Base-by-base conservation (phyloP, 1,140 invertebrate genomes). In the Bombyx mandarina region DNA sequence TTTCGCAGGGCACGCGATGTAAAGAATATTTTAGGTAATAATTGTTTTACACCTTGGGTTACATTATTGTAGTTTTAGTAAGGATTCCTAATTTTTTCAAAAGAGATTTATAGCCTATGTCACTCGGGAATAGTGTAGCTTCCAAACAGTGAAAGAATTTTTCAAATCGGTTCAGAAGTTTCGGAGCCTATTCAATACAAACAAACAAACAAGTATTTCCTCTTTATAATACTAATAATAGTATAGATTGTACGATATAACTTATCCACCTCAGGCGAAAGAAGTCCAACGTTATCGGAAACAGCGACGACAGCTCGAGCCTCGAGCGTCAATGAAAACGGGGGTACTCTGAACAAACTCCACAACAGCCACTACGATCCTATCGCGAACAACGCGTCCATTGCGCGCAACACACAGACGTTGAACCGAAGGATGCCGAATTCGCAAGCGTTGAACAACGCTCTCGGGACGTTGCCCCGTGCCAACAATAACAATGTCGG, bases 221-320 rank as follows among this genome's bases (percentile, higher is more conserved):
- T 18, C 12, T 18, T 18, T 18, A 18, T 18, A 18, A 18, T 18
- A 18, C 12, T 18, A 18, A 18, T 18, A 18, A 18, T 18, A 18
- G 12, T 18, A 35, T 6, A 35, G 42, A 51, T 8, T 22, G 42
- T 50, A n/a, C 12, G n/a, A 50, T 12, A 50, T 18, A 51, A 51
- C 18, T 52, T 57, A 18, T 18, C 12, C 12, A 18, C 72, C 76
- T 42, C 63, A 93, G 93, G 93, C 52, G 93, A 94, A 80, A 90
- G 93, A 61, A 95, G 94, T 88, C 94, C 94, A 9, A 93, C 94
- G 1, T 92, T 94, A 69, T 94, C 93, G 0, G 94, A 95, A 70
- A 93, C 92, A 8, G 94, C 94, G 3, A 94, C 93, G 0, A 95
- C 94, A 0, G 94, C 94, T 0, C 89, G 94, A 50, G 93, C 94